Evolutionary conservation across 2,888 invertebrate species (phyloP), one percentile per base, ranked within the genome.

Genomic region (Athalia circularis): DNA sequence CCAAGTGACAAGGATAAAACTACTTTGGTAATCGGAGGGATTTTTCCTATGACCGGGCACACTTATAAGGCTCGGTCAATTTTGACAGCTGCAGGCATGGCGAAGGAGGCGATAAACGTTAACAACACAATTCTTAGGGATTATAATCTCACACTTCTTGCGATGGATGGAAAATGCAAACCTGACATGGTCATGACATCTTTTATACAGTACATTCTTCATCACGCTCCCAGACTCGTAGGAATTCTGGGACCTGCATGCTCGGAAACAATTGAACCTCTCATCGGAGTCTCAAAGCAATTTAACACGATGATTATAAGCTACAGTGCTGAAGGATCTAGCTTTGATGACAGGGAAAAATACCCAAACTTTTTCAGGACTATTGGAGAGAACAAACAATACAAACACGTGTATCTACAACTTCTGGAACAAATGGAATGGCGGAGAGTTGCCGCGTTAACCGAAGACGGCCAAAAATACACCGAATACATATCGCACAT

Each of bases 291-390:
- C 3, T 94, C 96, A 0, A 94, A 94, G 80, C 94, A 95, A 85
- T 95, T 94, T 85, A 93, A 93, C 82, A 94, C 94, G 74, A 92
- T 95, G 79, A 93, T 95, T 0, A 94, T 96, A 79, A 95, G 95
- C 72, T 96, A 96, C 87, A 94, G 95, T 80, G 96, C 96, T 0
- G 96, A 96, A 87, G 95, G 95, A 0, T 93, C 94, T 1, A 93
- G 93, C 64, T 94, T 95, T 85, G 93, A 93, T 0, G 94, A 95
- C 87, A 91, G 95, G 29, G 90, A 90, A 3, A 94, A 93, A 80
- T 96, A 95, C 89, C 95, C 96, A 0, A 95, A 94, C 86, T 96
- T 96, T 90, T 96, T 95, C 88, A 90, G 96, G 8, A 96, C 96
- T 0, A 95, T 96, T 79, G 96, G 95, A 1, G 95, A 95, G 85